Percentiles rank a stretch among this genome's conserved stretches.
phyloP scores from a whole-genome alignment of 2,797 vertebrate genomes.

The Falco cherrug region DNA sequence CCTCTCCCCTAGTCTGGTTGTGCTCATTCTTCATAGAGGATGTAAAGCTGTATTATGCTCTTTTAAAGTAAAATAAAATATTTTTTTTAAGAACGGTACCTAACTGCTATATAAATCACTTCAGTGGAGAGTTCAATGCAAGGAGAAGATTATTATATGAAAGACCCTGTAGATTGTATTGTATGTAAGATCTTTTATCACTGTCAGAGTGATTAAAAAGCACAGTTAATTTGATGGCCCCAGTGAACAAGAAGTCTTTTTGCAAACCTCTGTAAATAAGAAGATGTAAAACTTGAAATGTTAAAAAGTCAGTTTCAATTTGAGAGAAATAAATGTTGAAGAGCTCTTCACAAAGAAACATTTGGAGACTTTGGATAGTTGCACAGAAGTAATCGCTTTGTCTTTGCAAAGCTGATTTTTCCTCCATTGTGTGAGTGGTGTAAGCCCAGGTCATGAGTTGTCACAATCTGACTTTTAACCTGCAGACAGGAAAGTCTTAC shows the following conservation, averaged over 20 bases:
- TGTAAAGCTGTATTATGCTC: background rate
- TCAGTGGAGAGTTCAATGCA: fast-evolving
- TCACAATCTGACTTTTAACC: background rate
- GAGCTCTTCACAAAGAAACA: background rate
- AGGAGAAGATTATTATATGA: background rate
- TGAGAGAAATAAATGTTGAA: background rate
- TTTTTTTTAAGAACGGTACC: background rate
- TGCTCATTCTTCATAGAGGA: background rate
- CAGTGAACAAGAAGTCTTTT: background rate
- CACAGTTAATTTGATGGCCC: background rate
- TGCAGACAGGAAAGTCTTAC: background rate
- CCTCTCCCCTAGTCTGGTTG: background rate
- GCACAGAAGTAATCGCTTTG: background rate
- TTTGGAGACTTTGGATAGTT: background rate
- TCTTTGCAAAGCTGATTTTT: background rate
- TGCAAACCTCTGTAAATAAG: background rate
- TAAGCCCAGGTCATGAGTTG: background rate
- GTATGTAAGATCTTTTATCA: background rate
- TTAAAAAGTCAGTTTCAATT: background rate
- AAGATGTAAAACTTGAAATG: background rate
- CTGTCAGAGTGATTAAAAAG: background rate
- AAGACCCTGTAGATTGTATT: background rate
- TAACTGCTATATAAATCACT: background rate
- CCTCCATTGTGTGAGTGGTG: background rate
- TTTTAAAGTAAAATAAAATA: background rate